Percentiles rank a stretch among this genome's conserved stretches.
Conservation (phyloP, 2,888 invertebrate species). For the Cabera pusaria region DNA sequence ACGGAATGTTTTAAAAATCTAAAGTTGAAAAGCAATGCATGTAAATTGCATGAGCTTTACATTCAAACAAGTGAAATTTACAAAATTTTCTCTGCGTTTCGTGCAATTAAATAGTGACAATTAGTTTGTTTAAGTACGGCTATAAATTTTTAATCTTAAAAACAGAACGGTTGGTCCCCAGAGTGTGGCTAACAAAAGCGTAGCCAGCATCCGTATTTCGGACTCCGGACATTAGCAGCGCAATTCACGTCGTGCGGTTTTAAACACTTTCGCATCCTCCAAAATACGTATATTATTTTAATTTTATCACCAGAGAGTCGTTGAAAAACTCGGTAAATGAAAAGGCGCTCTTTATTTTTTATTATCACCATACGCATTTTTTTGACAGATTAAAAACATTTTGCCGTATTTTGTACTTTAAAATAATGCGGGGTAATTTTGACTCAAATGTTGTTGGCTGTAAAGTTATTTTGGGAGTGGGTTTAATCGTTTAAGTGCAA, state of each 20-base stretch:
- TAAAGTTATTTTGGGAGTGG: too few relatives aligned
- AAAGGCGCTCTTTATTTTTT: slow-evolving; percentile 6
- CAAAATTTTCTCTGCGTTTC: too few relatives aligned
- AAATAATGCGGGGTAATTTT: too few relatives aligned
- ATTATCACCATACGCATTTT: slow-evolving; percentile 5
- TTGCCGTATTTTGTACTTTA: too few relatives aligned
- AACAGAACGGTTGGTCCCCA: slow-evolving; percentile 16
- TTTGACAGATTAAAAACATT: slow-evolving; percentile 9
- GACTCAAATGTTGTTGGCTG: too few relatives aligned
- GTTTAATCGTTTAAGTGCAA: too few relatives aligned
- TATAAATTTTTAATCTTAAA: background rate
- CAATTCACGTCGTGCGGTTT: slow-evolving; percentile 18
- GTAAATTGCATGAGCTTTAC: too few relatives aligned
- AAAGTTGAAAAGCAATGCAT: too few relatives aligned
- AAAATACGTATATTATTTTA: slow-evolving; percentile 24
- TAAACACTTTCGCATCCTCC: slow-evolving; percentile 16
- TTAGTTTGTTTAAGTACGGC: too few relatives aligned
- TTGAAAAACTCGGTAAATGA: slow-evolving; percentile 15
- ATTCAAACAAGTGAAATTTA: too few relatives aligned
- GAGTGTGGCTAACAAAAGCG: slow-evolving; percentile 34
- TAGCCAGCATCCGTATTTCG: slow-evolving; percentile 42
- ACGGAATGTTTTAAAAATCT: too few relatives aligned
- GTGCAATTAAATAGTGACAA: too few relatives aligned
- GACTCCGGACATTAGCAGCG: slow-evolving; percentile 32
- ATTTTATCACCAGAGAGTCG: slow-evolving; percentile 17